Evolutionary conservation across 2,113 vertebrate species (phyloP), one percentile per base, ranked within the genome.

Genomic region (Elephantulus edwardii): DNA sequence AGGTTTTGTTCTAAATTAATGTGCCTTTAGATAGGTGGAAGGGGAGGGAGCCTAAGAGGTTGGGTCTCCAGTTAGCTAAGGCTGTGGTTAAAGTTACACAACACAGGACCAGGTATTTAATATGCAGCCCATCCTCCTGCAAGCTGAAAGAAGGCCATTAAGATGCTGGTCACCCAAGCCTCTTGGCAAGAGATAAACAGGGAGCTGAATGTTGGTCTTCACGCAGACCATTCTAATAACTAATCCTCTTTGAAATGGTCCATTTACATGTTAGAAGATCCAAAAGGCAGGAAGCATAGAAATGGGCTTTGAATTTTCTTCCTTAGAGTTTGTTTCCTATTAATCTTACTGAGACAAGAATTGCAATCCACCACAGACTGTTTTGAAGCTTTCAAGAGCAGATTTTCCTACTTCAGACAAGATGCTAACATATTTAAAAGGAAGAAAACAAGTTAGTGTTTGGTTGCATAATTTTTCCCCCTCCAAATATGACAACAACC

Each of bases 251-350:
- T 98, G 97, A 98, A 96, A 97, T 0, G 85, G 96, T 96, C 86
- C 0, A 98, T 98, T 98, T 98, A 98, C 97, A 98, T 98, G 97
- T 98, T 97, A 97, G 97, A 97, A 97, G 96, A 97, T 97, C 97
- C 97, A 96, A 98, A 97, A 97, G 96, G 97, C 97, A 98, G 97
- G 98, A 98, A 98, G 97, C 97, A 95, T 95, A 97, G 96, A 96
- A 96, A 95, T 94, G 96, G 96, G 96, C 97, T 97, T 97, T 96
- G 94, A 98, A 96, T 97, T 93, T 96, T 97, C 74, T 87, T 96
- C 95, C 56, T 48, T 96, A 96, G 86, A 94, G 93, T 94, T 96
- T 95, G 38, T 83, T 97, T 94, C 91, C 94, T 97, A 96, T 97
- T 97, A 96, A 95, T 95, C 94, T 96, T 94, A 96, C 86, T 93